Evolutionary conservation across 2,888 invertebrate genomes (phyloP), one percentile per base, ranked within the genome.

Genomic region (Erebia ligea): DNA sequence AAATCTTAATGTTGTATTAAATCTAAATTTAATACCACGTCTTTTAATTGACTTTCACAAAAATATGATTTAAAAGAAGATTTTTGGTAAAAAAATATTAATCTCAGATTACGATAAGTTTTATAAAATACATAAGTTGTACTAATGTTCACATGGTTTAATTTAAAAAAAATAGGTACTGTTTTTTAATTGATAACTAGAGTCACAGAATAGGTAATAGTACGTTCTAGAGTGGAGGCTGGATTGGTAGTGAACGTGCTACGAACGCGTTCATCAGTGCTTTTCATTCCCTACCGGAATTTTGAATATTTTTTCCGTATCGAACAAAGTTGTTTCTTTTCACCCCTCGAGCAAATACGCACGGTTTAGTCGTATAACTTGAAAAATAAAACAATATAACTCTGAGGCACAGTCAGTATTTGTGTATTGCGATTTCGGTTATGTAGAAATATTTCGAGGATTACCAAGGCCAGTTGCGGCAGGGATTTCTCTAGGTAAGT

Each of bases 271-370:
- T 62, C 45, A 69, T 73, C 73, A 71, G 67, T 63, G 58, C 69
- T 73, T 71, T 73, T 67, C 71, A 71, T 64, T 54, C 48, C 52
- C 62, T 68, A 56, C 48, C 50, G 67, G 64, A 71, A 50, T 71
- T 73, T 73, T 69, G 67, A 68, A 69, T 67, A 71, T 62, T 71
- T 71, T 71, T 69, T 59, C 71, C 59, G 63, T 64, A 69, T 59
- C 54, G 68, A 69, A 64, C 11, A 45, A 64, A 50, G 54, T 57
- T 57, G 45, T 73, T 71, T 71, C 63, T 73, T 71, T 73, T 73
- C 58, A 17, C 42, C 59, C 59, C 19, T 19, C 17, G 13, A 61
- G 59, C 59, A 61, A 61, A 61, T 61, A 61, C 5, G 17, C 11
- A 42, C 42, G 42, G 13, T 58, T 58, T 58, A 56, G 17, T n/a